Conservation (phyloP, 2,113 vertebrate species). For the Lonchura striata region DNA sequence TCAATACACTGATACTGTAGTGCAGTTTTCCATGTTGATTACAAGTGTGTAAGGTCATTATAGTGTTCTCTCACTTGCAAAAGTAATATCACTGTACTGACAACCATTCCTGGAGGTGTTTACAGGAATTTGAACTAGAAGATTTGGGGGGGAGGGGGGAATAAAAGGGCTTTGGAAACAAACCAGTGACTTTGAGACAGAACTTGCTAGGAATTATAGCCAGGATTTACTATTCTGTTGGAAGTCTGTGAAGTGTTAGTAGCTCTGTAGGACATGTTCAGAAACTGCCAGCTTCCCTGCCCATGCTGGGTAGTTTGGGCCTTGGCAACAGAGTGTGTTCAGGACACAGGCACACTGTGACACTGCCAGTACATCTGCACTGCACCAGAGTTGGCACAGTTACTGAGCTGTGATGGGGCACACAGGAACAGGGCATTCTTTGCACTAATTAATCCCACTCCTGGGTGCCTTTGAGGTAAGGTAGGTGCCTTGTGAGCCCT, state of each 20-base stretch:
- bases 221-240: neutral
- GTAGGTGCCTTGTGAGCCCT: neutral
- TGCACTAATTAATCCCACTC: neutral
- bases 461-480: neutral
- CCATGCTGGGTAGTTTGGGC: neutral
- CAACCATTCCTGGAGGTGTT: neutral
- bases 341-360: neutral
- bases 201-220: neutral
- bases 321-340: neutral
- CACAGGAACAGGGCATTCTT: neutral
- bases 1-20: neutral
- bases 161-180: neutral
- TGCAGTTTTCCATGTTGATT: neutral
- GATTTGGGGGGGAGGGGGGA: accelerated
- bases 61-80: neutral
- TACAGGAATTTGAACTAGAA: neutral
- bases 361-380: neutral
- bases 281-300: neutral
- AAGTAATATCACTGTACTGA: neutral
- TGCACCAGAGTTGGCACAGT: neutral
- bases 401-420: neutral
- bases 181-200: neutral
- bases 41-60: neutral
- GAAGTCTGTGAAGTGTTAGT: neutral
- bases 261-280: accelerated